A percentile compares a stretch with the other conserved stretches of the same genome.
Conservation (phyloP, 2,797 vertebrate species). For the Sternarchorhynchus goeldii region DNA sequence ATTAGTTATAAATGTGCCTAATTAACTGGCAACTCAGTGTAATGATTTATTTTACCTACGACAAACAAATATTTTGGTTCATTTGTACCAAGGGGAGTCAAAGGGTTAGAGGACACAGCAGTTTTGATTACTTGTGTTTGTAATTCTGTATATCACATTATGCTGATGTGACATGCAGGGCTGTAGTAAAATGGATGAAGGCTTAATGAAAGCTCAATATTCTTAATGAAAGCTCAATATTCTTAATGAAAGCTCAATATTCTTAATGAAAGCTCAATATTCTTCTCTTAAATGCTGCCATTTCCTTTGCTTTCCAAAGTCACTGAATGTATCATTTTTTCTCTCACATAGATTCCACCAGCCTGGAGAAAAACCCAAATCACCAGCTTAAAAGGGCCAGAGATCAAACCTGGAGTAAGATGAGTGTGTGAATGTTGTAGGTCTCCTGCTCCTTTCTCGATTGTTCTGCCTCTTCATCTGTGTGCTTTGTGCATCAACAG, state of each 20-base stretch:
- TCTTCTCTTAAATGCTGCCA: no score
- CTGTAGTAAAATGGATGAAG: no score
- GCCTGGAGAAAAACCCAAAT: slow-evolving; percentile 76
- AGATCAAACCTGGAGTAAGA: slow-evolving; percentile 71
- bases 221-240: not conserved
- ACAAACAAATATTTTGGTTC: not conserved
- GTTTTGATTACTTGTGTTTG: not conserved
- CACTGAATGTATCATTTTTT: not conserved
- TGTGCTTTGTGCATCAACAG: not conserved
- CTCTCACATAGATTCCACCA: slow-evolving; percentile 70
- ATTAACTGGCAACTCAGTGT: no score
- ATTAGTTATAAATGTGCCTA: no score
- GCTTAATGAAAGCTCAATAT: not conserved
- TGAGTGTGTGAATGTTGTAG: slow-evolving; percentile 56
- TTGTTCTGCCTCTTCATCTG: not conserved
- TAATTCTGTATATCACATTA: no score
- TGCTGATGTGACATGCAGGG: no score
- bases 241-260: not conserved
- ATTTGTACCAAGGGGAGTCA: not conserved
- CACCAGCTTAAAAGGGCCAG: slow-evolving; percentile 64
- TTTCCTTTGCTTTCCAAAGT: slow-evolving; percentile 3
- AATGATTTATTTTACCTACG: no score
- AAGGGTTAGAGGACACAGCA: not conserved
- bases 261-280: not conserved
- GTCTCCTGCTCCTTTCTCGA: not conserved